Base-by-base conservation (phyloP, 2,797 vertebrate genomes). In the Emydoidea blandingii region DNA sequence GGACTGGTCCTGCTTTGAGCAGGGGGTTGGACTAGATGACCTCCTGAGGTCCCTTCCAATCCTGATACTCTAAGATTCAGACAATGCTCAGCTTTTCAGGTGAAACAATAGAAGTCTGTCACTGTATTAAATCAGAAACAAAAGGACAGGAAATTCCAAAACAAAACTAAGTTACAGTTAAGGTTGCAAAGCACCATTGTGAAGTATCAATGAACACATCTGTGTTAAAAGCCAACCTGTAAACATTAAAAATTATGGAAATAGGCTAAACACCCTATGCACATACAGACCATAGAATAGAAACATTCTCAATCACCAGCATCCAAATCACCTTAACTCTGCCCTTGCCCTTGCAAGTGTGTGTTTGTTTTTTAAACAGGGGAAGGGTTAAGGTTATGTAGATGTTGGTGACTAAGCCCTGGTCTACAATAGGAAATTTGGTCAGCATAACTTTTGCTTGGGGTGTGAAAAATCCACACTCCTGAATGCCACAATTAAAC, bases 21-120 rank as follows among this genome's bases (percentile, higher is more conserved):
- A 50, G 50, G 50, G 5, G 50, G 50, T 50, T 50, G 50, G 50
- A 50, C 50, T 50, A 50, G 50, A 50, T 50, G 50, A 50, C 50
- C 50, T 50, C 50, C 50, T 50, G 50, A 50, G 50, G 50, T 50
- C 15, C 50, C 50, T 50, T 50, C 50, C 50, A 50, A 50, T 15
- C 50, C 50, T 50, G 50, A 50, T 50, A 50, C 15, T 50, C 15
- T 50, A 50, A 5, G 15, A 50, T 50, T 10, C 54, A 83, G 18
- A 76, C 15, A 31, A 10, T 41, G 57, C 31, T 34, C 53, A 95
- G 34, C 16, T 90, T 93, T 93, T 88, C 50, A 85, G 68, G 85
- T 31, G 41, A 15, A 29, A 81, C 52, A 91, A 37, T 0, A 78
- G 15, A 6, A 91, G 57, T 83, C 41, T 57, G 53, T 41, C 1